Conservation (phyloP, 2,113 vertebrate genomes). For the Rhynchomys soricoides region DNA sequence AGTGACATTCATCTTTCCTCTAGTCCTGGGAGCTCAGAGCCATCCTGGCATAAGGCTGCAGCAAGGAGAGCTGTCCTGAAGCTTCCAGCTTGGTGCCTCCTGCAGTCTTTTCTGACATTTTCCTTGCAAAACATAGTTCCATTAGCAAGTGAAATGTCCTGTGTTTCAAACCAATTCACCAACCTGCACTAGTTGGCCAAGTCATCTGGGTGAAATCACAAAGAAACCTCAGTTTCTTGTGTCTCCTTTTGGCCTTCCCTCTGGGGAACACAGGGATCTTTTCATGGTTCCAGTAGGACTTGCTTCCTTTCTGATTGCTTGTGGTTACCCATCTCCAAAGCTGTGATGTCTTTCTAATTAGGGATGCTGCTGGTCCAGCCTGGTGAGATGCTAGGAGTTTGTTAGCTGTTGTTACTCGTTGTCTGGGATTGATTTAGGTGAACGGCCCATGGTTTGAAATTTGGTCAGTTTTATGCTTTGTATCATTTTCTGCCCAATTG, state of each 20-base stretch:
- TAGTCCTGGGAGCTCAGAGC: not conserved
- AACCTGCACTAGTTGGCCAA: not conserved
- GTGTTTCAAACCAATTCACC: constrained; percentile 60
- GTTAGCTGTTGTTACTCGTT: not conserved
- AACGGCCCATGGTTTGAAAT: not conserved
- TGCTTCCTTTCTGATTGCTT: not conserved
- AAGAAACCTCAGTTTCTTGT: constrained; percentile 57
- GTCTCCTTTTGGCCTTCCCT: not conserved
- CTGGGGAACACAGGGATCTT: not conserved
- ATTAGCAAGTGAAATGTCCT: constrained; percentile 74
- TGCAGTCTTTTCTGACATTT: constrained; percentile 49
- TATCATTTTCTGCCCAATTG: constrained; percentile 2
- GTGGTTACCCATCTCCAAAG: not conserved
- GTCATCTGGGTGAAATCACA: constrained; percentile 49
- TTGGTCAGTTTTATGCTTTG: not conserved
- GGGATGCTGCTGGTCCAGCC: not conserved
- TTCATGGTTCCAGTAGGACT: not conserved
- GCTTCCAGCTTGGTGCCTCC: not conserved
- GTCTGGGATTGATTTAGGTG: not conserved
- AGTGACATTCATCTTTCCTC: not conserved
- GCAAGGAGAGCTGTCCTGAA: not conserved
- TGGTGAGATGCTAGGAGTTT: not conserved
- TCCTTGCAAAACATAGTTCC: constrained; percentile 33
- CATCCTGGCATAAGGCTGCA: not conserved
- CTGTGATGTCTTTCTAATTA: not conserved